Evolutionary conservation across 2,888 invertebrate genomes (phyloP).

Genomic region (Chrysomela aeneicollis): DNA sequence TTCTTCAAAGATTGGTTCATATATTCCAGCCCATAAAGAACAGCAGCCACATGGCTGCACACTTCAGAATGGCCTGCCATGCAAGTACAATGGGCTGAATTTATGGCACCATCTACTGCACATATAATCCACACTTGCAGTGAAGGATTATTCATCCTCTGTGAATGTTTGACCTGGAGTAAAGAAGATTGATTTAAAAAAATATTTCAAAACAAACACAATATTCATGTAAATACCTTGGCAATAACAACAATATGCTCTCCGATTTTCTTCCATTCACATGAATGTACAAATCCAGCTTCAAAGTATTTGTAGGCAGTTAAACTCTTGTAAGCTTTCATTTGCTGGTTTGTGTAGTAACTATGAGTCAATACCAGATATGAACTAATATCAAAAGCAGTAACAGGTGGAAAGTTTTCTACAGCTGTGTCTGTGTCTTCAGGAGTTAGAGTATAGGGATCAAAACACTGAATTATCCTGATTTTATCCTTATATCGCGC

Average conservation of each 20-base stretch:
- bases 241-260: neutral
- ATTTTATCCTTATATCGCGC: neutral
- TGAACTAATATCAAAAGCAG: neutral
- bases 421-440: neutral
- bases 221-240: too few species aligned
- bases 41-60: slow-evolving; percentile 30
- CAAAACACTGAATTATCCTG: slow-evolving; percentile 8
- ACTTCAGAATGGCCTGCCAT: slow-evolving; percentile 35
- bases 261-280: neutral
- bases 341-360: slow-evolving; percentile 30
- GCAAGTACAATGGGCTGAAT: slow-evolving; percentile 29
- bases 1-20: too few species aligned
- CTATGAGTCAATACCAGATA: slow-evolving; percentile 22
- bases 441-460: slow-evolving; percentile 3
- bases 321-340: slow-evolving; percentile 33
- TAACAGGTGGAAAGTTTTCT: slow-evolving; percentile 10
- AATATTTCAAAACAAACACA: neutral
- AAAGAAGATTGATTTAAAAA: too few species aligned
- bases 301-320: slow-evolving; percentile 33
- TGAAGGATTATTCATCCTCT: slow-evolving; percentile 4
- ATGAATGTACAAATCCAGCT: slow-evolving; percentile 22
- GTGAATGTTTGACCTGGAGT: too few species aligned
- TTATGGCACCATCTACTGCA: slow-evolving; percentile 22
- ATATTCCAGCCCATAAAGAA: slow-evolving; percentile 23
- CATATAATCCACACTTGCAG: neutral